Evolutionary conservation across 2,113 vertebrate species (phyloP).

Genomic region (Laticauda laticaudata): DNA sequence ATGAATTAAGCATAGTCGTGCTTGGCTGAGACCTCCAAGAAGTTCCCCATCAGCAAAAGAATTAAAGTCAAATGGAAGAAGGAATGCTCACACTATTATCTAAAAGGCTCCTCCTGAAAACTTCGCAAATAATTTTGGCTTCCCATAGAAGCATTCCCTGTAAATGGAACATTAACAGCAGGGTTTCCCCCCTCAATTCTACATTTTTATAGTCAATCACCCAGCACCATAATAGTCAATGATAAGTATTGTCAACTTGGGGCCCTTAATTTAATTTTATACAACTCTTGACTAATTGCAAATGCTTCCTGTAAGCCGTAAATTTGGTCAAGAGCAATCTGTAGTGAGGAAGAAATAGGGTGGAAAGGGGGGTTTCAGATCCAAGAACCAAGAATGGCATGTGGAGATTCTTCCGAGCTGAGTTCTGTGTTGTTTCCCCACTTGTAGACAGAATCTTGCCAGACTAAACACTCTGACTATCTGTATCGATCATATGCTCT

Average conservation of each 20-base stretch:
- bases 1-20: not conserved
- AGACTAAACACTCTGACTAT: not conserved
- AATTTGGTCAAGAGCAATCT: not conserved
- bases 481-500: not conserved
- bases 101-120: not conserved
- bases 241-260: not conserved
- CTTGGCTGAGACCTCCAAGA: not conserved
- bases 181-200: not conserved
- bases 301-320: not conserved
- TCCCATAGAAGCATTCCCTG: not conserved
- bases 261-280: not conserved
- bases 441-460: not conserved
- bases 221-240: not conserved
- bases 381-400: not conserved
- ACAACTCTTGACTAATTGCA: not conserved
- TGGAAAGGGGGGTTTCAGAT: not conserved
- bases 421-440: not conserved
- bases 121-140: not conserved
- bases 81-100: not conserved
- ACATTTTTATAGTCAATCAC: not conserved
- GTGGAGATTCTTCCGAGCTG: not conserved
- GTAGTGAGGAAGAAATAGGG: not conserved
- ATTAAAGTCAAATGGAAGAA: not conserved
- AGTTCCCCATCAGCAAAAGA: not conserved
- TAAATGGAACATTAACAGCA: not conserved